Conservation (phyloP, 2,888 invertebrate species). For the Neria commutata region DNA sequence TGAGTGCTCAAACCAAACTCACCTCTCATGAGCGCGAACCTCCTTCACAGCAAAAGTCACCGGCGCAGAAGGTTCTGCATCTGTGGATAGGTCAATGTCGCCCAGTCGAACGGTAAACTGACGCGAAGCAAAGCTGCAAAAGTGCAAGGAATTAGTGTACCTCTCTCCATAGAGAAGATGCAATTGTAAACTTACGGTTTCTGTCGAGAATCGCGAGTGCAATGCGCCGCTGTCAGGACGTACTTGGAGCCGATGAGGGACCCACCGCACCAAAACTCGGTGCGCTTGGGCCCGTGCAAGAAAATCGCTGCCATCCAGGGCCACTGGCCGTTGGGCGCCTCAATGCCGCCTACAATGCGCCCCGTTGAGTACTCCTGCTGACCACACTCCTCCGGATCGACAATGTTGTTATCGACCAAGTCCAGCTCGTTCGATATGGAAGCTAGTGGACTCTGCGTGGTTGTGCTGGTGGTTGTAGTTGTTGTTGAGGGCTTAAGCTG, state of each 20-base stretch:
- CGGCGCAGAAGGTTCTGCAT: conserved; percentile 84
- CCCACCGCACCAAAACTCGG: conserved; percentile 95
- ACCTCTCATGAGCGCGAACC: conserved; percentile 77
- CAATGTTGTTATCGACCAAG: conserved; percentile 46
- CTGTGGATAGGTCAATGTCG: conserved; percentile 83
- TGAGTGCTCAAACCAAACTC: conserved; percentile 2
- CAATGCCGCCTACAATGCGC: conserved; percentile 89
- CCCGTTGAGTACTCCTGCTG: conserved; percentile 82
- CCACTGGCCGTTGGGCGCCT: conserved; percentile 85
- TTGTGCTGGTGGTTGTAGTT: conserved; percentile 65
- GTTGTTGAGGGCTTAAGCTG: conserved; percentile 62
- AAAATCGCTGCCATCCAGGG: conserved; percentile 97
- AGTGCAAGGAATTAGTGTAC: too few relatives aligned
- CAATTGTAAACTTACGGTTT: conserved; percentile 82
- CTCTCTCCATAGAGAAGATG: not conserved
- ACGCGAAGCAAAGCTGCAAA: conserved; percentile 78
- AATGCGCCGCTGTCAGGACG: conserved; percentile 88
- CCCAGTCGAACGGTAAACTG: conserved; percentile 90
- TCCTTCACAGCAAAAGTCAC: conserved; percentile 79
- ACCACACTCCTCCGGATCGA: conserved; percentile 72
- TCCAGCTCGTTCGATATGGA: conserved; percentile 45
- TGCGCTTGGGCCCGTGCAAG: conserved; percentile 80
- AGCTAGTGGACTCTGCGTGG: conserved; percentile 55
- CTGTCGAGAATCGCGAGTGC: conserved; percentile 87
- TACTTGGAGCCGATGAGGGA: conserved; percentile 81